Evolutionary conservation across 2,888 invertebrate genomes (phyloP), one percentile per base, ranked within the genome.

Genomic region (Drosophila suboccidentalis): DNA sequence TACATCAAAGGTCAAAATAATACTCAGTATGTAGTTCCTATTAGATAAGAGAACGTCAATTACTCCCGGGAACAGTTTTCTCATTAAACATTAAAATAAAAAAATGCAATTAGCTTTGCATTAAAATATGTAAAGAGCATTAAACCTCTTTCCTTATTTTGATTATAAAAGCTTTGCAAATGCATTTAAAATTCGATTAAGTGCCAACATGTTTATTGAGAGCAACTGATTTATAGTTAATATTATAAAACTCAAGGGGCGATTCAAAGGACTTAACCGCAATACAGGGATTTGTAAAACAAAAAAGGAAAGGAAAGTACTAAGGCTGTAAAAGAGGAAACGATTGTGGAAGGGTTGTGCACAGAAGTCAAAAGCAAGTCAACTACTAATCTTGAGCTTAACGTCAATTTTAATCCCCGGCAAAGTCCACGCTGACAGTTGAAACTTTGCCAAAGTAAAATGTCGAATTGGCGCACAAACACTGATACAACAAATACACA

Each of bases 341-440:
- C 29, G 39, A 8, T 13, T 34, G 51, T 49, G 17, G 11, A 64
- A 17, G 65, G 70, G 47, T 55, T 64, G 26, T 46, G 44, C 41
- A 54, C 44, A 64, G 57, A 60, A 71, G 58, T 70, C 78, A 80
- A 71, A 68, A 70, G 54, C 62, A 84, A 80, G 74, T 80, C 86
- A 70, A 70, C 78, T 89, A 80, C 86, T 89, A 87, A 87, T 89
- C 86, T 80, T 71, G 73, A 62, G 88, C 80, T 85, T 85, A 89
- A 82, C 61, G 78, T 82, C 76, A 72, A 75, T 73, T 85, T 75
- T 89, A 89, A 85, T 87, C 73, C 82, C 71, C 57, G 57, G 46
- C 69, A 70, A 80, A 76, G 73, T 82, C 81, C 51, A 71, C 68
- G 85, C 64, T 78, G 89, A 80, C 86, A 86, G 78, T 78, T 71